Base-by-base conservation (phyloP, 2,797 vertebrate species). In the Poecilia wingei region DNA sequence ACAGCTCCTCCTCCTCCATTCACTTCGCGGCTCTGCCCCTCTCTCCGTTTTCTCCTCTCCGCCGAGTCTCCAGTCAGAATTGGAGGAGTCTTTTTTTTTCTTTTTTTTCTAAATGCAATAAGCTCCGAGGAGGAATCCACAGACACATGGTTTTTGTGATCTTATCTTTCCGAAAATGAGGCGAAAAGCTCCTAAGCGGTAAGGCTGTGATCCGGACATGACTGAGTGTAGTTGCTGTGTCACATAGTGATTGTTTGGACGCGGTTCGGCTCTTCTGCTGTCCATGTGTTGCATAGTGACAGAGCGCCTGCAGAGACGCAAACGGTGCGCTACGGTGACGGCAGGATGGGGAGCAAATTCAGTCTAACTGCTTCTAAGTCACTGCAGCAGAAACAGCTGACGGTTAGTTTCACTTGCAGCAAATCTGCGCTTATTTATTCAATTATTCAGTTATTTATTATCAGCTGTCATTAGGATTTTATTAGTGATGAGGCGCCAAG, bases 151-250 rank as follows among this genome's bases (percentile, higher is more conserved):
- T 90, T 81, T 49, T 51, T 86, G 86, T 92, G 91, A 92, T 92
- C 85, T 80, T 90, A 92, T 91, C 92, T 83, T 51, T 79, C 91
- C 89, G 89, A 95, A 93, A 91, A 96, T 96, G 95, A 95, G 85
- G 91, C 91, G 86, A 86, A 95, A 95, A 92, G 87, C 93, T 72
- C 59, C 88, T 89, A 93, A 94, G 94, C 93, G 95, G 95, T 95
- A 95, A 96, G 95, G 77, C 49, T 51, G 49, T 3, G 49, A 51
- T 51, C 49, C 74, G 78, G 59, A 84, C 70, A 84, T 78, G 84
- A 91, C 78, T 89, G 81, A 84, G 79, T 88, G 76, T 72, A 75
- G 80, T 79, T 90, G 86, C 87, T 84, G 83, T 88, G 78, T 47
- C 72, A 83, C 87, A 86, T 83, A 45, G 83, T 73, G 74, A 84